Evolutionary conservation across 2,888 invertebrate species (phyloP).

Genomic region (Pomacea canaliculata): DNA sequence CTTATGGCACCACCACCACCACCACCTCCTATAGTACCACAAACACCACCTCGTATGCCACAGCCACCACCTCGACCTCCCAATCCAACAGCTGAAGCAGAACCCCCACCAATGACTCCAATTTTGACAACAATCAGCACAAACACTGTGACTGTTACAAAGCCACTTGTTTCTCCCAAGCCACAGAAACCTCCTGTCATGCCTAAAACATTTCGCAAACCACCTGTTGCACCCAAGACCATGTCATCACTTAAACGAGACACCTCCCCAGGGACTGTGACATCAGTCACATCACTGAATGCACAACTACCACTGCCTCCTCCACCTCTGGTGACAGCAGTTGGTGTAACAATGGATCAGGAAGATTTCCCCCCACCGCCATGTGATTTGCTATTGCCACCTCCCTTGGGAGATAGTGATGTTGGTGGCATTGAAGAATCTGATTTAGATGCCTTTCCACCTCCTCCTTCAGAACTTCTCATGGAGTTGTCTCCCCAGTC

Average conservation of each 20-base stretch:
- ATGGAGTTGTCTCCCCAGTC: slow-evolving; percentile 17
- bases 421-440: not conserved
- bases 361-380: slow-evolving; percentile 23
- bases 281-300: not conserved
- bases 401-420: not conserved
- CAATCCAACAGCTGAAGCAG: slow-evolving; percentile 16
- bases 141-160: slow-evolving; percentile 22
- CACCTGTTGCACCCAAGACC: slow-evolving; percentile 22
- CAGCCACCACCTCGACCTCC: slow-evolving; percentile 5
- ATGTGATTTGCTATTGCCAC: not conserved
- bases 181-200: slow-evolving; percentile 24
- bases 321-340: slow-evolving; percentile 5
- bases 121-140: slow-evolving; percentile 18
- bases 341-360: slow-evolving; percentile 1
- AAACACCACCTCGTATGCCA: not conserved
- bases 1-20: not conserved
- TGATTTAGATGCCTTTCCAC: slow-evolving; percentile 20
- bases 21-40: not conserved
- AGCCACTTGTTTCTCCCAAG: slow-evolving; percentile 24
- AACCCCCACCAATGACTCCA: slow-evolving; percentile 5
- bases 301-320: not conserved
- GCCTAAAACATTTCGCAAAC: slow-evolving; percentile 18
- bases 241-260: slow-evolving; percentile 1
- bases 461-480: slow-evolving; percentile 21
- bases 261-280: not conserved